Conservation (phyloP, 2,888 invertebrate species). For the Atrina japonica region DNA sequence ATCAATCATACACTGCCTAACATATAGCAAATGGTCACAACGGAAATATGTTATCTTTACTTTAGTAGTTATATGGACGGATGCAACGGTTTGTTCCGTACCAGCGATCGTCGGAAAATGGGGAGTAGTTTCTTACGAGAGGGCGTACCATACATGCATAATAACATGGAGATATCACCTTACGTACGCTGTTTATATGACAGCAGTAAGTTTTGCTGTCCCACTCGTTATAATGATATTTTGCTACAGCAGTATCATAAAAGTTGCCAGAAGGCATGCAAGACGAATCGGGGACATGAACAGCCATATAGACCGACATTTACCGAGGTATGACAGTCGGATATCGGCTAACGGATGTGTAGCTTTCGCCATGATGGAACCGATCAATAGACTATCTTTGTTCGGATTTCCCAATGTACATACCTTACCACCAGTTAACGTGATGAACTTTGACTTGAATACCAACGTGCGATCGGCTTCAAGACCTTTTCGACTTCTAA, state of each 20-base stretch:
- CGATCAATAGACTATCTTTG: constrained; percentile 53
- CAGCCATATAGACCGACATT: constrained; percentile 25
- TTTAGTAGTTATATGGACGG: constrained; percentile 43
- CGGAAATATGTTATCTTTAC: constrained; percentile 38
- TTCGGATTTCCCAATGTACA: constrained; percentile 48
- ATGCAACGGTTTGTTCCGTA: constrained; percentile 28
- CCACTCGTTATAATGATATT: constrained; percentile 46
- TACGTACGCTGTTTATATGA: constrained; percentile 28
- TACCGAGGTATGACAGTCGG: constrained; percentile 15
- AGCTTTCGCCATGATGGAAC: constrained; percentile 49
- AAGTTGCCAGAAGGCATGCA: constrained; percentile 53
- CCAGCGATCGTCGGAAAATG: constrained; percentile 33
- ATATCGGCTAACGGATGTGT: constrained; percentile 45
- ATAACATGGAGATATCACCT: constrained; percentile 27
- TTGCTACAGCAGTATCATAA: constrained; percentile 50
- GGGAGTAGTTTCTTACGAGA: constrained; percentile 15
- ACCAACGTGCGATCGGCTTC: neutral
- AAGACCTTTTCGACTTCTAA: constrained; percentile 17
- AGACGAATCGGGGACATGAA: constrained; percentile 48
- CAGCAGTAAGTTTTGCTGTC: constrained; percentile 26
- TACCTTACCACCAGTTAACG: neutral
- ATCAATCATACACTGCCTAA: constrained; percentile 56
- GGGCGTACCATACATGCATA: constrained; percentile 8
- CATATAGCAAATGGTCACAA: constrained; percentile 52
- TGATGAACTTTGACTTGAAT: constrained; percentile 9